Conservation (phyloP, 2,113 vertebrate species). For the Heptranchias perlo region DNA sequence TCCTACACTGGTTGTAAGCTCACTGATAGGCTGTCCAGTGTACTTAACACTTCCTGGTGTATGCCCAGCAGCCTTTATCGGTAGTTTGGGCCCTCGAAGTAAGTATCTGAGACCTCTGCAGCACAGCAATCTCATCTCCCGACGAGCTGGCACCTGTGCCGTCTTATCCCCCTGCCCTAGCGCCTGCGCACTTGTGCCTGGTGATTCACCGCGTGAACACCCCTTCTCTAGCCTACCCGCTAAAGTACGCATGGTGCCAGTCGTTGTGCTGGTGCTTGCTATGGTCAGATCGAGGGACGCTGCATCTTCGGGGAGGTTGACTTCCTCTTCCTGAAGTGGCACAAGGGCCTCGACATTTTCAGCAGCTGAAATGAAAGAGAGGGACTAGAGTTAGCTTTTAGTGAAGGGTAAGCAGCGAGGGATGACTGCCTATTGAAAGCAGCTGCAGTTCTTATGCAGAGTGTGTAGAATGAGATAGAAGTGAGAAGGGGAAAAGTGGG, state of each 20-base stretch:
- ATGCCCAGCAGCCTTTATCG: no score
- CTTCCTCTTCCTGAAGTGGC: background rate
- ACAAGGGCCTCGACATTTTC: background rate
- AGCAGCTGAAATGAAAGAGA: background rate
- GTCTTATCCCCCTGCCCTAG: background rate
- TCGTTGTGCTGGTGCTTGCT: background rate
- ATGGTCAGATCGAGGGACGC: no score
- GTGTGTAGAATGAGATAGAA: background rate
- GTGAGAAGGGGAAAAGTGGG: background rate
- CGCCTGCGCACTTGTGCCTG: background rate
- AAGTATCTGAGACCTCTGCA: background rate
- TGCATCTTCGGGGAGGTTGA: background rate
- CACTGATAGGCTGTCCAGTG: no score
- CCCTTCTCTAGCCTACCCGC: background rate
- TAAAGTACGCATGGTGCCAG: background rate
- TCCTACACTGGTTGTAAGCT: background rate
- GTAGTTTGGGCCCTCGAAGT: no score
- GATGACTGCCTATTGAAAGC: background rate
- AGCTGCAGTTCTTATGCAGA: background rate
- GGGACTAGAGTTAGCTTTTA: background rate
- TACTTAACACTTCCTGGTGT: no score
- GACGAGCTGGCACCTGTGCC: background rate
- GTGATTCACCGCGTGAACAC: background rate
- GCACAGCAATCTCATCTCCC: background rate
- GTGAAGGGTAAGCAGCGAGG: no score